phyloP scores from a whole-genome alignment of 2,888 invertebrate species.

The Hydrotaea diabolus region DNA sequence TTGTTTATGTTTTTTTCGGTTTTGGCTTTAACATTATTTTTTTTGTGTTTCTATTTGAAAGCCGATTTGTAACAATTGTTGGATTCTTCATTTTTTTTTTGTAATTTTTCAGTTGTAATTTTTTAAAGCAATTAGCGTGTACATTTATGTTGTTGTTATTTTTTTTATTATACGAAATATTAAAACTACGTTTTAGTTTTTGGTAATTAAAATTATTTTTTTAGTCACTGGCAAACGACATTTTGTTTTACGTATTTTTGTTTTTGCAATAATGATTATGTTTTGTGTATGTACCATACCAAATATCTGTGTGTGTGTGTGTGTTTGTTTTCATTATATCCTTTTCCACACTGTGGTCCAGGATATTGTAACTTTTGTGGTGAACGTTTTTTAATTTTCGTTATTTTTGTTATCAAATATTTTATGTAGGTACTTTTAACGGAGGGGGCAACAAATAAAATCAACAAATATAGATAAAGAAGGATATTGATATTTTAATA shows the following conservation, averaged over 20 bases:
- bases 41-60: constrained; percentile 44
- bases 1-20: constrained; percentile 62
- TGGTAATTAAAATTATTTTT: constrained; percentile 59
- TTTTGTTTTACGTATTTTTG: constrained; percentile 63
- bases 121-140: constrained; percentile 63
- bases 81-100: constrained; percentile 21
- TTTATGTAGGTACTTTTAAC: no score
- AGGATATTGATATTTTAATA: no score
- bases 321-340: background rate
- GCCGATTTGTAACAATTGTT: constrained; percentile 52
- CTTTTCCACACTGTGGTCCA: background rate
- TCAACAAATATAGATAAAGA: no score
- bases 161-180: constrained; percentile 43
- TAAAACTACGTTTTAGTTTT: constrained; percentile 58
- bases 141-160: constrained; percentile 39
- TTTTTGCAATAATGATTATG: constrained; percentile 59
- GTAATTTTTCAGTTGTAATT: constrained; percentile 28
- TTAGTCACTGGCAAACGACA: constrained; percentile 79
- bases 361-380: background rate
- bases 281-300: constrained; percentile 63
- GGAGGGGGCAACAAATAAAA: no score
- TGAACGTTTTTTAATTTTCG: background rate
- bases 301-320: constrained; percentile 48
- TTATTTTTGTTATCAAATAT: background rate
- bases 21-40: constrained; percentile 47